Percentiles rank a stretch among this genome's conserved stretches.
These are phyloP conservation scores for Nymphalis c-album DNA, from an alignment of 2,888 invertebrate genomes.

Conservation along the genomic window DNA sequence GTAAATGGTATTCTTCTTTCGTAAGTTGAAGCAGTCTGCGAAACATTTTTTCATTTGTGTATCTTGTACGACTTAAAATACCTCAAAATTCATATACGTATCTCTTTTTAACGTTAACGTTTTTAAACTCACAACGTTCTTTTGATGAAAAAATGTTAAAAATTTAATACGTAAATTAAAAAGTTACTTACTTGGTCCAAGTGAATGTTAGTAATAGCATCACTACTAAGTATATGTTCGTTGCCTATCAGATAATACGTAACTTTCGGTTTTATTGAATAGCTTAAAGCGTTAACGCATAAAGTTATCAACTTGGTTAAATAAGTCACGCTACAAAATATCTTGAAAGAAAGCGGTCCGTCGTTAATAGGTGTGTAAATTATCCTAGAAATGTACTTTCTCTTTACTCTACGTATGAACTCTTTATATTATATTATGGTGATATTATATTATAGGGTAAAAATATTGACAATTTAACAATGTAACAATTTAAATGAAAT, in stretches of 20 bases:
- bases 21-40: constrained; percentile 71
- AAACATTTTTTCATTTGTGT: too few relatives aligned
- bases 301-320: constrained; percentile 75
- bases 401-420: not conserved
- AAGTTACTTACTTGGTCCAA: constrained; percentile 72
- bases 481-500: too few relatives aligned
- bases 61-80: too few relatives aligned
- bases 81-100: too few relatives aligned
- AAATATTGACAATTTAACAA: too few relatives aligned
- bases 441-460: not conserved
- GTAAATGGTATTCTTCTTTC: constrained; percentile 66
- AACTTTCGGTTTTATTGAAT: constrained; percentile 76
- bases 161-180: too few relatives aligned
- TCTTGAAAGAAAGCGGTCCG: constrained; percentile 79
- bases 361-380: constrained; percentile 77
- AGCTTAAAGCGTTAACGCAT: constrained; percentile 77
- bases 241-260: constrained; percentile 70
- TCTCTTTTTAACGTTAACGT: too few relatives aligned
- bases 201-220: constrained; percentile 68
- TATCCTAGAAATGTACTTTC: constrained; percentile 64
- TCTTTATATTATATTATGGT: not conserved
- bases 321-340: constrained; percentile 79
- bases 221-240: constrained; percentile 61
- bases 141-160: too few relatives aligned
- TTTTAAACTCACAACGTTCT: too few relatives aligned